Evolutionary conservation across 2,888 invertebrate species (phyloP), one percentile per base, ranked within the genome.

Genomic region (Rhagium mordax): DNA sequence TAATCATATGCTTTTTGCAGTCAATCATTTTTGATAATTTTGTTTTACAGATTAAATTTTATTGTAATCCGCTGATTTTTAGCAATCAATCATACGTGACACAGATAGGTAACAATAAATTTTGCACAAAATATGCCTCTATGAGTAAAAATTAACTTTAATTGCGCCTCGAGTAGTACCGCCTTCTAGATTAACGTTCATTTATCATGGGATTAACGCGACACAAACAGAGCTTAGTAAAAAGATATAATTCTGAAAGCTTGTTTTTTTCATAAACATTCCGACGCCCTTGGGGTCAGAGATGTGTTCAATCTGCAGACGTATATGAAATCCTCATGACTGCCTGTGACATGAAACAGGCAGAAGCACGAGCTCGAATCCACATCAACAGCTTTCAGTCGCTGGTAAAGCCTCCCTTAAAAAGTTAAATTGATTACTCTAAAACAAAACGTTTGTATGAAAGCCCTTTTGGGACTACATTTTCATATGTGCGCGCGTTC

Each of bases 291-390:
- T 27, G 13, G 55, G 55, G 24, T 24, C 15, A 21, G 55, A 55
- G 55, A 57, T 57, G 27, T 57, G 55, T 57, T 57, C 55, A 57
- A 57, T 27, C 55, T 57, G 24, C 10, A 57, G 55, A 57, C 21
- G 24, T 57, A 57, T 57, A 57, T 57, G 55, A 57, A 57, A 57
- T 57, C 27, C 55, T 57, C 55, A 57, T 57, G 55, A 55, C 55
- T 55, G 55, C 6, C 13, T 53, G 53, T 53, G 53, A 55, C 55
- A 27, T 8, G 15, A 27, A 57, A 57, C 55, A 57, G 27, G 24
- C 55, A 57, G 55, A 27, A 24, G 27, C 55, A 57, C 27, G 15
- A 57, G n/a, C n/a, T 7, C 27, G 15, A 27, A 57, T 57, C 27
- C 27, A 57, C 55, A 57, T 57, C 27, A 57, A 57, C 55, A 27